Conservation (phyloP, 2,888 invertebrate species). For the Pyrochroa serraticornis region DNA sequence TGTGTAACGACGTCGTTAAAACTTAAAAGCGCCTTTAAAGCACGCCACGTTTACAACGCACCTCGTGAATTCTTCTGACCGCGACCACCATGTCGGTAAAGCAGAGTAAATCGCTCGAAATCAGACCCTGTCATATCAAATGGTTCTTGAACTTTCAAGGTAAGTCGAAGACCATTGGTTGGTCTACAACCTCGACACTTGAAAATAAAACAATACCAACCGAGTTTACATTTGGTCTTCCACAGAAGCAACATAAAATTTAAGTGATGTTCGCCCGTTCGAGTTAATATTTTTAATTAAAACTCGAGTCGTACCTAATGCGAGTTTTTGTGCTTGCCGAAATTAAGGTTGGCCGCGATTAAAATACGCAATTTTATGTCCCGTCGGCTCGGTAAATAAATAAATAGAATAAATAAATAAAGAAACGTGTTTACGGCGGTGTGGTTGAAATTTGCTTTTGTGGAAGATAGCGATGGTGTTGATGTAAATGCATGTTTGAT, state of each 20-base stretch:
- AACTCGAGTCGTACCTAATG: neutral
- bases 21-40: neutral
- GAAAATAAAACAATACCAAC: conserved; percentile 45
- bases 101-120: conserved; percentile 11
- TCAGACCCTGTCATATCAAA: conserved; percentile 27
- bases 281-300: conserved; percentile 7
- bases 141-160: conserved; percentile 56
- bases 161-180: conserved; percentile 44
- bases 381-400: neutral
- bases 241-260: conserved; percentile 9
- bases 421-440: neutral
- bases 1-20: neutral
- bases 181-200: conserved; percentile 42
- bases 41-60: neutral
- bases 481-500: conserved; percentile 37
- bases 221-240: conserved; percentile 34
- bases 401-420: neutral
- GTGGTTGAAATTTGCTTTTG: neutral
- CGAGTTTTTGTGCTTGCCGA: no score
- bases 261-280: conserved; percentile 18
- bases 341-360: no score
- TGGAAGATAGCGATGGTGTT: conserved; percentile 38
- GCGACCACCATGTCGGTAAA: neutral
- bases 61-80: no score
- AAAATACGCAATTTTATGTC: no score